A percentile compares a stretch with the other conserved stretches of the same genome.
Conservation (phyloP, 2,888 invertebrate species). For the Protonemura montana region DNA sequence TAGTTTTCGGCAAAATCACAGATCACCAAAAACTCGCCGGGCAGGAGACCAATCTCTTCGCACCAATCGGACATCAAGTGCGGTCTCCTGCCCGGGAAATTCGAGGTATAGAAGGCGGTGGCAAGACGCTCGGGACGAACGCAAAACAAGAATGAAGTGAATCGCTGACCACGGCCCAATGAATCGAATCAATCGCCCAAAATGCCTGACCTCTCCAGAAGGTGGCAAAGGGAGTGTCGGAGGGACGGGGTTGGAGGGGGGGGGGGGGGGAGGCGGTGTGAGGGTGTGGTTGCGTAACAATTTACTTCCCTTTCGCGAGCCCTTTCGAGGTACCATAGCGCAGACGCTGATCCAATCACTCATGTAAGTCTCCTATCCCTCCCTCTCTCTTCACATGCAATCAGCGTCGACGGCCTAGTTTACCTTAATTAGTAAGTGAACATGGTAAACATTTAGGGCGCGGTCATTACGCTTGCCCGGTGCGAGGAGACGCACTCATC, state of each 20-base stretch:
- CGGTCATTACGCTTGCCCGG: conserved; percentile 5
- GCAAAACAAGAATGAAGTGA: background rate
- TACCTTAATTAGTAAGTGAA: conserved; percentile 39
- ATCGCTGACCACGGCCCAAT: conserved; percentile 1
- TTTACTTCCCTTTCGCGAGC: background rate
- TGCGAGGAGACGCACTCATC: too few relatives aligned
- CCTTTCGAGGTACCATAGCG: background rate
- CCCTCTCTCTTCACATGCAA: conserved; percentile 34
- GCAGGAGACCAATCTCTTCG: too few relatives aligned
- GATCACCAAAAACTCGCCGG: too few relatives aligned
- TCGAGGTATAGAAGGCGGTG: background rate
- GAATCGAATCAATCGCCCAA: conserved; percentile 36
- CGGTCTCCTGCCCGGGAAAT: too few relatives aligned
- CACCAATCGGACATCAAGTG: too few relatives aligned
- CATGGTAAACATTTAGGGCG: conserved; percentile 38
- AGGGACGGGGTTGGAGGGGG: background rate
- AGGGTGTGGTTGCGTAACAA: conserved; percentile 41
- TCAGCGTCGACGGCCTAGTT: conserved; percentile 26
- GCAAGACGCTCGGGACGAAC: background rate
- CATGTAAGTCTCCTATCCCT: conserved; percentile 27
- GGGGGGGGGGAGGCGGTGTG: background rate
- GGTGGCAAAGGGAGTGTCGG: background rate
- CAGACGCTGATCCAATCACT: conserved; percentile 35
- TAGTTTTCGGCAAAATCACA: too few relatives aligned
- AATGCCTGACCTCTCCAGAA: conserved; percentile 22